A percentile compares a stretch with the other conserved stretches of the same genome.
These are phyloP conservation scores for Penaeus vannamei DNA, from an alignment of 1,140 invertebrate genomes.

Conservation along the genomic window DNA sequence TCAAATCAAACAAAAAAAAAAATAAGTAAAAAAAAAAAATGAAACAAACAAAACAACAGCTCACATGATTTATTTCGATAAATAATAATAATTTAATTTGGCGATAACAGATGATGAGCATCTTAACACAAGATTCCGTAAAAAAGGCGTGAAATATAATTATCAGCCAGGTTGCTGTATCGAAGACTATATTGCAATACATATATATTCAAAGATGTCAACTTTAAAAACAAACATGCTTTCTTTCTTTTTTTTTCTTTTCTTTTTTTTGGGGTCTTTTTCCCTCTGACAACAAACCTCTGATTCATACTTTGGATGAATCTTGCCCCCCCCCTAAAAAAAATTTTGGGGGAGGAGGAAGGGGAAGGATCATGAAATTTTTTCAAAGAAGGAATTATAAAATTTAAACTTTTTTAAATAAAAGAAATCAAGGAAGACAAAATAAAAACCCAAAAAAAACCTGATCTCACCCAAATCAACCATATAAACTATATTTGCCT, in stretches of 20 bases:
- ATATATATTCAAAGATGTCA: constrained; percentile 46
- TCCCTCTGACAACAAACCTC: background rate
- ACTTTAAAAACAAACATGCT: constrained; percentile 46
- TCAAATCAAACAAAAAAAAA: background rate
- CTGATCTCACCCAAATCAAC: background rate
- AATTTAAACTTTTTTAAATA: no score
- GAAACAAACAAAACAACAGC: constrained; percentile 55
- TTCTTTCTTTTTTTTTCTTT: background rate
- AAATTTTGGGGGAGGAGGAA: no score
- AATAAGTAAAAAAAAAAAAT: constrained; percentile 27
- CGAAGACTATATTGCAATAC: constrained; percentile 32
- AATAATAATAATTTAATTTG: no score
- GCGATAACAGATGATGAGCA: constrained; percentile 55
- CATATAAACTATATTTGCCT: background rate
- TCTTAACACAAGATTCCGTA: constrained; percentile 31
- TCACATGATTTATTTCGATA: constrained; percentile 59
- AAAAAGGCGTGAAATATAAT: constrained; percentile 23
- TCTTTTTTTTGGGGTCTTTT: background rate
- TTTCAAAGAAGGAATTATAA: no score
- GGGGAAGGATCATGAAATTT: no score
- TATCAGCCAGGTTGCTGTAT: constrained; percentile 33
- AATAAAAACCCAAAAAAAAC: background rate
- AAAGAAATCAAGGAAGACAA: background rate
- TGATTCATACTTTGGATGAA: no score
- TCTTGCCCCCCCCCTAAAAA: no score